Evolutionary conservation across 1,140 invertebrate species (phyloP).

Genomic region (Diachasma alloeum): DNA sequence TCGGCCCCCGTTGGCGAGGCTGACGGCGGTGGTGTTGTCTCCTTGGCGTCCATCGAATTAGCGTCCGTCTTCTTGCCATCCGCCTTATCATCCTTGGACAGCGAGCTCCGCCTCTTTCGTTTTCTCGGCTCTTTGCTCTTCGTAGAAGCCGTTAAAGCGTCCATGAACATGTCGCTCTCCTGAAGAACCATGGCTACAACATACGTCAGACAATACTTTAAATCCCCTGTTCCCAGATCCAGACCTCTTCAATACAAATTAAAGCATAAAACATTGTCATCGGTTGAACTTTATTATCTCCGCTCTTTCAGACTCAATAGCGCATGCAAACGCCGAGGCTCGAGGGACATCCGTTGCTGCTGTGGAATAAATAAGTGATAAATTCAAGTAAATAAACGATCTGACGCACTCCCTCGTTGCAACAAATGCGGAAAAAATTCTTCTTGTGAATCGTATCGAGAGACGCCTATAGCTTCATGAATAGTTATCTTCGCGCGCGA

Average conservation of each 20-base stretch:
- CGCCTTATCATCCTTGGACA: constrained; percentile 69
- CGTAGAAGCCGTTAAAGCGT: constrained; percentile 79
- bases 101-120: constrained; percentile 75
- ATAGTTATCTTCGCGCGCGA: too few species aligned
- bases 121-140: constrained; percentile 81
- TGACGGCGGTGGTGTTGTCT: constrained; percentile 50
- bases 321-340: too few species aligned
- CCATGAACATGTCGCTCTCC: constrained; percentile 93
- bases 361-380: background rate
- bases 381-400: background rate
- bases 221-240: background rate
- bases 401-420: background rate
- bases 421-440: too few species aligned
- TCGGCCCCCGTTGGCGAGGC: constrained; percentile 58
- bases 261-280: constrained; percentile 19
- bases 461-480: too few species aligned
- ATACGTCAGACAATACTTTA: background rate
- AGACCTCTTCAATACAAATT: background rate
- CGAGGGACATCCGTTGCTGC: background rate
- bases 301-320: too few species aligned
- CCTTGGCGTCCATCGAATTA: constrained; percentile 53
- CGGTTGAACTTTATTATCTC: too few species aligned
- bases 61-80: constrained; percentile 65
- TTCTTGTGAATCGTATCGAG: too few species aligned
- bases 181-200: constrained; percentile 75